Base-by-base conservation (phyloP, 2,113 vertebrate genomes). In the Catagonus wagneri region DNA sequence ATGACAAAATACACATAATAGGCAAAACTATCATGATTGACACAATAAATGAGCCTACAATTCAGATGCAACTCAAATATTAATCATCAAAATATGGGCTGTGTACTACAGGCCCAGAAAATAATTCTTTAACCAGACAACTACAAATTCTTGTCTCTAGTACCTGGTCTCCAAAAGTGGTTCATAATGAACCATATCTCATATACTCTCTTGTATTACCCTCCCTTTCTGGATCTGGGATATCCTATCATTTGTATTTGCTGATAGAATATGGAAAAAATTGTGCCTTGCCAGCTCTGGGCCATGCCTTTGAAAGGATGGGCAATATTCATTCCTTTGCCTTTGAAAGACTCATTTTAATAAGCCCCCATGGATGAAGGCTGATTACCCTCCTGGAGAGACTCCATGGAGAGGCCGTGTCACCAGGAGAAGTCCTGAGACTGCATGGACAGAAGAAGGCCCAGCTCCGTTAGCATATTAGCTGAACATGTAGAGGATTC, bases 41-140 rank as follows among this genome's bases (percentile, higher is more conserved):
- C 15, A 34, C 0, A 69, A 23, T 83, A 71, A 89, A 27, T 89
- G 14, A 84, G 27, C 34, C 25, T 85, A 32, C 1, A 85, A 66
- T 71, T 90, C 39, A 83, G n/a, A 39, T 76, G 4, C 29, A 76
- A 65, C 32, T 90, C 29, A 90, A 79, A 36, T 65, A 32, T 7
- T 80, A 79, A 58, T 65, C 15, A 58, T 54, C 72, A 79, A 92
- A 83, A 71, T 20, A 29, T 83, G 9, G 14, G 0, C 0, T 88
- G 56, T 44, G 29, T 29, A 63, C 65, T 85, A 65, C 1, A 74
- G 20, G 81, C 22, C n/a, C 34, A 61, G 36, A 75, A 6, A 58
- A 90, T 72, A 81, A 58, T 76, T 32, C 7, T 63, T 89, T 81
- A 74, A 63, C 14, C 13, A 83, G n/a, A 87, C 19, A 56, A 34